These are phyloP conservation scores for Caenorhabditis becei DNA, from an alignment of 2,888 invertebrate genomes.

Conservation along the genomic window DNA sequence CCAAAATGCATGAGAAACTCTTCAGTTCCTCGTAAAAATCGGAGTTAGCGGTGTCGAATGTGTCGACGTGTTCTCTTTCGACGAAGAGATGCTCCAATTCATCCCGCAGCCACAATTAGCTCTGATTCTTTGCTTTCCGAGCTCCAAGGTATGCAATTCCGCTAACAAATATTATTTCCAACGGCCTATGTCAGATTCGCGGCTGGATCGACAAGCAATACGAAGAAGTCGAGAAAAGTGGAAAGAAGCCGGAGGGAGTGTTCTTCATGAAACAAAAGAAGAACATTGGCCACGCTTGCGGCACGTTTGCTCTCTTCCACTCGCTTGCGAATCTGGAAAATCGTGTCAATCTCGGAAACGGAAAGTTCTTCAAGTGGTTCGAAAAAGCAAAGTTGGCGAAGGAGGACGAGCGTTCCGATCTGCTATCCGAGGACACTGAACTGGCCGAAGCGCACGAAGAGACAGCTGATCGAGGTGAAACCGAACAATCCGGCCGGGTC, in stretches of 20 bases:
- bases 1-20: no score
- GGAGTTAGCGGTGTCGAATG: conserved; percentile 84
- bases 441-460: conserved; percentile 69
- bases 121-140: conserved; percentile 86
- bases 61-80: conserved; percentile 93
- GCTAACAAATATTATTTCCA: no score
- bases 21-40: conserved; percentile 75
- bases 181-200: no score
- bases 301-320: conserved; percentile 95
- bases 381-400: conserved; percentile 69
- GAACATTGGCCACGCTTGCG: conserved; percentile 94
- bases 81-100: conserved; percentile 89
- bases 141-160: conserved; percentile 64
- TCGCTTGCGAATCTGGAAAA: conserved; percentile 88
- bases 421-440: conserved; percentile 65
- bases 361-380: conserved; percentile 75
- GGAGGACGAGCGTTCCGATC: conserved; percentile 73
- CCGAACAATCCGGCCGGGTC: conserved; percentile 71
- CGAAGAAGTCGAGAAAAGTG: conserved; percentile 51
- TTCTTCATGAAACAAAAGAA: conserved; percentile 79
- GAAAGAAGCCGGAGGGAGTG: conserved; percentile 82
- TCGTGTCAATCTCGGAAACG: conserved; percentile 74
- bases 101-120: conserved; percentile 92
- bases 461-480: conserved; percentile 76
- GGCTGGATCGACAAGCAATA: conserved; percentile 35